Evolutionary conservation across 2,888 invertebrate genomes (phyloP).

Genomic region (Amiota minor): DNA sequence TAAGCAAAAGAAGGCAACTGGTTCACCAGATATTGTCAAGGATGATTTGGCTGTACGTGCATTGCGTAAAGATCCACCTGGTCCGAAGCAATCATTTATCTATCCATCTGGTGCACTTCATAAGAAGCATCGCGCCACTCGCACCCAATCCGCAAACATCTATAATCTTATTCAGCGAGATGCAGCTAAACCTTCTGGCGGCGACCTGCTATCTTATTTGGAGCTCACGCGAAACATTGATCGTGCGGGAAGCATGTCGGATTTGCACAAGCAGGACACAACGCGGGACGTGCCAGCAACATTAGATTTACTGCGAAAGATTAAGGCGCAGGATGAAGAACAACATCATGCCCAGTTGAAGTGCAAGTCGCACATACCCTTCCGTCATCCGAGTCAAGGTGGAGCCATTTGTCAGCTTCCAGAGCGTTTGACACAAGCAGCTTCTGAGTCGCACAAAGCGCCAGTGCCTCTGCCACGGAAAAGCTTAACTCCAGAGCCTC

Average conservation of each 20-base stretch:
- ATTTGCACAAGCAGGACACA: conserved; percentile 71
- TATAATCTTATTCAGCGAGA: conserved; percentile 83
- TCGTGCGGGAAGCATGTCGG: conserved; percentile 78
- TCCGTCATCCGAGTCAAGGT: conserved; percentile 71
- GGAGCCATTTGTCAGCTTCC: conserved; percentile 72
- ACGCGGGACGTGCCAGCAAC: conserved; percentile 68
- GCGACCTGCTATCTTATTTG: conserved; percentile 76
- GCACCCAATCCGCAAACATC: conserved; percentile 89
- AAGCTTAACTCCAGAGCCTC: conserved; percentile 74
- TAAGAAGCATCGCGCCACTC: conserved; percentile 85
- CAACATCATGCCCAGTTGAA: conserved; percentile 23
- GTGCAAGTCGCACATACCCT: conserved; percentile 57
- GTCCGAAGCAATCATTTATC: conserved; percentile 58
- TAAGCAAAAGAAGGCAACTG: conserved; percentile 67
- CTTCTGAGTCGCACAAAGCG: conserved; percentile 71
- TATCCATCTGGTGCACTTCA: conserved; percentile 75
- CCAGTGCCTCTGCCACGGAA: conserved; percentile 77
- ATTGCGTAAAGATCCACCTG: conserved; percentile 83
- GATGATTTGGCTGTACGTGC: conserved; percentile 91
- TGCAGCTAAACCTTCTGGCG: conserved; percentile 73
- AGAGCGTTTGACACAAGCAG: conserved; percentile 56
- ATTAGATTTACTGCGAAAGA: conserved; percentile 64
- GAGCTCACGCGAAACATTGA: conserved; percentile 76
- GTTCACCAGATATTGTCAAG: conserved; percentile 83
- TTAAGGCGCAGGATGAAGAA: conserved; percentile 64